A percentile compares a stretch with the other conserved stretches of the same genome.
phyloP scores from a whole-genome alignment of 2,113 vertebrate genomes.

The Micromys minutus region DNA sequence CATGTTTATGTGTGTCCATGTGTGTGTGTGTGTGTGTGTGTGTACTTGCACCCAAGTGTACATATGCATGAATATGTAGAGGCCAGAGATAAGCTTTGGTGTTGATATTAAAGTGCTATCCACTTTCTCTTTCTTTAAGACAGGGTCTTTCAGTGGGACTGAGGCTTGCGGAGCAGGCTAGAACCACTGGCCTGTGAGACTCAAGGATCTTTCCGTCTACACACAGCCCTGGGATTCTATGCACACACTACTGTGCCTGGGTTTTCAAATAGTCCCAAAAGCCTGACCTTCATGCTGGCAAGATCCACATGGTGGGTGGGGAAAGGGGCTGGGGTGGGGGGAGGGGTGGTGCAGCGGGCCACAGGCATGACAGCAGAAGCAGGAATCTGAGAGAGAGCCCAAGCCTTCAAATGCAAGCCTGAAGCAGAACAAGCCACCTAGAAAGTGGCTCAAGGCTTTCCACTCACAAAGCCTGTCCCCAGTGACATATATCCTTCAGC shows the following conservation, averaged over 20 bases:
- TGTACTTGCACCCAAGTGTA: accelerated
- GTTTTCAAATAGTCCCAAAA: neutral
- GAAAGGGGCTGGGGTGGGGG: accelerated
- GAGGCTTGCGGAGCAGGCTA: neutral
- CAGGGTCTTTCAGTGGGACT: neutral
- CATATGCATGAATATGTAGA: too few species aligned
- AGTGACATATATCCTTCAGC: neutral
- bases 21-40: neutral
- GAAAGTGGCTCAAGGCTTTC: neutral
- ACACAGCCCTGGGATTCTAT: neutral
- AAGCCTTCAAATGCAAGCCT: neutral
- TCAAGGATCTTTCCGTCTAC: neutral
- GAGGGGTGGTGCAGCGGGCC: accelerated
- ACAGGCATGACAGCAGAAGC: neutral
- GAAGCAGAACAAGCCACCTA: neutral
- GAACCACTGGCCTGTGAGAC: neutral
- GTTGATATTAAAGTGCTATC: neutral
- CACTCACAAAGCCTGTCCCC: neutral
- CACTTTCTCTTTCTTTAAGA: neutral
- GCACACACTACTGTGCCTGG: neutral
- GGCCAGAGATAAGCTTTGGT: neutral
- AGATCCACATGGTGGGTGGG: neutral
- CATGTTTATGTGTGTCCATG: neutral
- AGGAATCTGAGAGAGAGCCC: neutral
- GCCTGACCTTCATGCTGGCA: neutral